Percentiles rank a stretch among this genome's conserved stretches.
Conservation (phyloP, 2,113 vertebrate genomes). For the Propithecus coquereli region DNA sequence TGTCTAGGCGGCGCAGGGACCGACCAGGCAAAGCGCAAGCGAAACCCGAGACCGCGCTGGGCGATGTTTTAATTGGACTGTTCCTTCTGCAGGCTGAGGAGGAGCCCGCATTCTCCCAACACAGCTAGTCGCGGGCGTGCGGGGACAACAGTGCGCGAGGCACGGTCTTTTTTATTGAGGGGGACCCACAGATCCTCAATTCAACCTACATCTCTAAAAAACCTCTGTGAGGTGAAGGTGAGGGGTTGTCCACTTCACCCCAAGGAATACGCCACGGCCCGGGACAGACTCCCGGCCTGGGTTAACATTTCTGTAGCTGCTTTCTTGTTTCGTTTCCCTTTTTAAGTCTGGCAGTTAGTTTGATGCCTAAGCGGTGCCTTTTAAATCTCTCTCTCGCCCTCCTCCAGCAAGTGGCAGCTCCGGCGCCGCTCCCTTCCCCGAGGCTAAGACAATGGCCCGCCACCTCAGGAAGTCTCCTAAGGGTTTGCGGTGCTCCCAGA, state of each 20-base stretch:
- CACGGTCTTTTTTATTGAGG: background rate
- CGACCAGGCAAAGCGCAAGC: background rate
- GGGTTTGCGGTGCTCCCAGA: background rate
- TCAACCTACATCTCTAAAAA: background rate
- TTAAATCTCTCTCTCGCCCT: background rate
- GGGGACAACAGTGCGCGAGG: background rate
- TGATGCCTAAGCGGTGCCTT: background rate
- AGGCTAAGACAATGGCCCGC: constrained; percentile 37
- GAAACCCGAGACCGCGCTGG: background rate
- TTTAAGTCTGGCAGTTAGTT: background rate
- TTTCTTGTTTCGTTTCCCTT: background rate
- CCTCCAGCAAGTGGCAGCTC: background rate
- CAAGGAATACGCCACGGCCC: background rate
- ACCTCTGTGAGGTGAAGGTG: background rate
- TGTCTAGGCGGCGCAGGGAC: background rate
- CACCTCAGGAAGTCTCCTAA: background rate
- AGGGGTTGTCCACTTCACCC: background rate
- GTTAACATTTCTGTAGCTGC: background rate
- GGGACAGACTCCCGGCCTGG: background rate
- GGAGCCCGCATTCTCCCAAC: background rate
- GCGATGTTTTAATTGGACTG: background rate
- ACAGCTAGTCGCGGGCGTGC: background rate
- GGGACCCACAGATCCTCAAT: background rate
- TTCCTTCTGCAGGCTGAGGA: background rate
- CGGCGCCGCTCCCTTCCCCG: background rate